Percentiles rank a stretch among this genome's conserved stretches.
phyloP scores from a whole-genome alignment of 2,797 vertebrate genomes.

The Alca torda region DNA sequence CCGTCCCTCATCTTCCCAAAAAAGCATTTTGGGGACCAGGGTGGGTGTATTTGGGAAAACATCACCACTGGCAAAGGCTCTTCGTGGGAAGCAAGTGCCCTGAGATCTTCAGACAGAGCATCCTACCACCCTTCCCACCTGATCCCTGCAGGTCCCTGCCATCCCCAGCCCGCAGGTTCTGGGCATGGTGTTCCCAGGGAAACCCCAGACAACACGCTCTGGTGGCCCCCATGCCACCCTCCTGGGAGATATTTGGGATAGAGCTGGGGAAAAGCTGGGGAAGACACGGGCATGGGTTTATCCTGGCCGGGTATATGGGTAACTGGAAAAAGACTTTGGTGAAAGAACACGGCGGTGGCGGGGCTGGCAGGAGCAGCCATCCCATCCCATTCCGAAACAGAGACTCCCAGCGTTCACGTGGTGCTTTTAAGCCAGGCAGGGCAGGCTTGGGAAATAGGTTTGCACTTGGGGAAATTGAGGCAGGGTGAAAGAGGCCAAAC shows the following conservation, averaged over 20 bases:
- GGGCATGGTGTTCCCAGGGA: fast-evolving
- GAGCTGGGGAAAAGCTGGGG: background rate
- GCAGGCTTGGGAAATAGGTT: background rate
- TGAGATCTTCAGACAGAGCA: background rate
- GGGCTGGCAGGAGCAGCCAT: background rate
- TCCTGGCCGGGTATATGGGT: background rate
- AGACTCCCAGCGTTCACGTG: fast-evolving
- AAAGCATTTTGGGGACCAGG: background rate
- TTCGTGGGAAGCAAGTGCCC: background rate
- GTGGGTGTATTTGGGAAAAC: background rate
- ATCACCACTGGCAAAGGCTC: background rate
- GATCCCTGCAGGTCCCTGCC: fast-evolving
- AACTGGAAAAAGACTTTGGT: background rate
- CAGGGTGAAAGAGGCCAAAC: background rate
- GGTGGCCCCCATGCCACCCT: no score
- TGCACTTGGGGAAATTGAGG: background rate
- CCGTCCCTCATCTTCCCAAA: background rate
- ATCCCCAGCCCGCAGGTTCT: background rate
- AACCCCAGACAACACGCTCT: background rate
- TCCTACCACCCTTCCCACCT: background rate
- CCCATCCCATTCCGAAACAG: background rate
- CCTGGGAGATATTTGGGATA: background rate
- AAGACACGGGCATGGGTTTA: background rate
- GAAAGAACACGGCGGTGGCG: background rate
- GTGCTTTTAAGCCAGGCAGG: background rate